These are phyloP conservation scores for Champsocephalus gunnari DNA, from an alignment of 2,797 vertebrate species.

Conservation along the genomic window DNA sequence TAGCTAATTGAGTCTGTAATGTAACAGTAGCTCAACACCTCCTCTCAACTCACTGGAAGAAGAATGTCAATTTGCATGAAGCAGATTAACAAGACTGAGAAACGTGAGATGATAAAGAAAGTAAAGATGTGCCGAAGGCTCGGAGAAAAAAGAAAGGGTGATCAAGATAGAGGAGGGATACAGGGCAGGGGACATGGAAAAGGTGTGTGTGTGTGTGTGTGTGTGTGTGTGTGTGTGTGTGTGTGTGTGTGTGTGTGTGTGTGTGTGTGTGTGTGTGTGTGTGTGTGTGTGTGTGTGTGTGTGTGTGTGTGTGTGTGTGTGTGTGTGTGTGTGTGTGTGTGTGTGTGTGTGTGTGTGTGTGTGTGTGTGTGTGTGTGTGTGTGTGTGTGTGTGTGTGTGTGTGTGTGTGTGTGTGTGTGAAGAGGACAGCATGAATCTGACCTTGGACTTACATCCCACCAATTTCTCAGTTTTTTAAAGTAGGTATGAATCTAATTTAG, in stretches of 20 bases:
- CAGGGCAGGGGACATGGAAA: background rate
- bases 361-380: background rate
- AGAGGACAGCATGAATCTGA: constrained; percentile 66
- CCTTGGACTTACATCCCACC: constrained; percentile 79
- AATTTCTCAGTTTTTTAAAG: constrained; percentile 82
- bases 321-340: background rate
- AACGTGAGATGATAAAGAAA: constrained; percentile 1
- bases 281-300: background rate
- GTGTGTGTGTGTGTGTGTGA: constrained; percentile 3
- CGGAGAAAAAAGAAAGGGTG: background rate
- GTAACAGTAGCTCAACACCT: background rate
- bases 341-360: background rate
- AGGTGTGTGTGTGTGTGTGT: too few species aligned
- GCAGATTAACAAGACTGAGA: background rate
- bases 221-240: background rate
- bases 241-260: background rate
- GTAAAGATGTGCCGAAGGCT: background rate
- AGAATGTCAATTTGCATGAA: background rate
- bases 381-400: background rate
- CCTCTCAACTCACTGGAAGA: background rate
- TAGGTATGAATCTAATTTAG: constrained; percentile 84
- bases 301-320: background rate
- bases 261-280: background rate
- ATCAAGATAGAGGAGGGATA: background rate
- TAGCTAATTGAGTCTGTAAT: background rate